Base-by-base conservation (phyloP, 2,797 vertebrate species). In the Pseudochromis fuscus region DNA sequence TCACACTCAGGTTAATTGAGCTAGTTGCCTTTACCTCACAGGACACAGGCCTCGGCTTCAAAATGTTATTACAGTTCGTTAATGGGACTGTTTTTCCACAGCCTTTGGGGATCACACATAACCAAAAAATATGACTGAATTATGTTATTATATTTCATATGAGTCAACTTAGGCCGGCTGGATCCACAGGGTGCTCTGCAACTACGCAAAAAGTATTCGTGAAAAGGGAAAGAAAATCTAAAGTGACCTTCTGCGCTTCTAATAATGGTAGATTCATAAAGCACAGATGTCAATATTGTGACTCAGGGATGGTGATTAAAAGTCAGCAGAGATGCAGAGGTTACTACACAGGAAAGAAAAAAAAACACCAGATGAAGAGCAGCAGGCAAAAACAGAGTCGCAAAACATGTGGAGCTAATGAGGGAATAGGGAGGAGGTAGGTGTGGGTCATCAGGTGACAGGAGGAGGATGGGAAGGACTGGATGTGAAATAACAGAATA, bases 1-100 rank as follows among this genome's bases (percentile, higher is more conserved):
- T 59, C 53, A 63, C 35, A 45, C 25, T 55, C 24, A 23, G 69
- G 65, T 79, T 79, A 65, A 80, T 76, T 24, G 33, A 40, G 57
- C 42, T 25, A 12, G 24, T 49, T 44, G 65, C 33, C 46, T 72
- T 73, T 37, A 72, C 31, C 48, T 66, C 33, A 27, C 8, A 12
- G 64, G 48, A 57, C 25, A 44, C 49, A 31, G 65, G 37, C 67
- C 45, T 67, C 24, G 33, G 59, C 42, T 30, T 59, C 15, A 70
- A 35, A 74, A 45, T 55, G 16, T 55, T 49, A 48, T 66, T 53
- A 64, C 35, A 67, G 18, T 75, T 61, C 46, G 18, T 61, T 51
- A 63, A 63, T 72, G 23, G 19, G 57, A 23, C 40, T 28, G 31
- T 7, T 51, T 61, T 67, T 59, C 45, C 25, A 48, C 16, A 61